These are phyloP conservation scores for Cyanistes caeruleus DNA, from an alignment of 2,113 vertebrate genomes.

Conservation along the genomic window DNA sequence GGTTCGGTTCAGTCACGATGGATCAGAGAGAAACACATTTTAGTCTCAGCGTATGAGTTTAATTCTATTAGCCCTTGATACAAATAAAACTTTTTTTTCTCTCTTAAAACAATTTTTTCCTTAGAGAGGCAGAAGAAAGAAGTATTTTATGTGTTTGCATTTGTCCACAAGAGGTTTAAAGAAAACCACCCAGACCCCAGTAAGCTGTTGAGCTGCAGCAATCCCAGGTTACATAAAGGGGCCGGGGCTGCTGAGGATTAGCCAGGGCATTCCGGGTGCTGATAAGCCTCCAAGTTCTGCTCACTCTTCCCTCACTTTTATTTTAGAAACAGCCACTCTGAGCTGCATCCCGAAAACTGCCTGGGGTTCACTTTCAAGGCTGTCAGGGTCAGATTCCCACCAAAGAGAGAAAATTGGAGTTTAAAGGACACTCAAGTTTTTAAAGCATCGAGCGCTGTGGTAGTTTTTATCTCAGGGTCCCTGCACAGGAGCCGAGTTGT, in stretches of 20 bases:
- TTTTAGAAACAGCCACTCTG: not conserved
- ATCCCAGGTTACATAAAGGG: conserved; percentile 48
- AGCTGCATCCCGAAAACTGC: not conserved
- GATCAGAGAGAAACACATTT: not conserved
- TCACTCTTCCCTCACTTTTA: not conserved
- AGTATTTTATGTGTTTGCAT: not conserved
- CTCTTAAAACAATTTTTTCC: not conserved
- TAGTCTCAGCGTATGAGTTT: not conserved
- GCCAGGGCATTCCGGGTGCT: conserved; percentile 4
- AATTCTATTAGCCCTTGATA: not conserved
- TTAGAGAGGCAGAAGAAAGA: not conserved
- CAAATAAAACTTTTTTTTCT: not conserved
- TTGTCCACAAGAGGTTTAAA: conserved; percentile 13
- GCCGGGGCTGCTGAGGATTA: conserved; percentile 14
- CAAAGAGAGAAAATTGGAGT: not conserved
- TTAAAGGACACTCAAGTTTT: not conserved
- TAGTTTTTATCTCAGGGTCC: not conserved
- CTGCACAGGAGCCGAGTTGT: not conserved
- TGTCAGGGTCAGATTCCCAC: not conserved
- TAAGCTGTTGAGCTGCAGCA: conserved; percentile 48
- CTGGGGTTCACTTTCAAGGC: not conserved
- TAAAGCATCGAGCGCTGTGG: not conserved
- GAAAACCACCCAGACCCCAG: not conserved
- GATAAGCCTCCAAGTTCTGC: conserved; percentile 26
- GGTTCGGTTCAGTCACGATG: not conserved